Evolutionary conservation across 2,797 vertebrate genomes (phyloP).

Genomic region (Eulemur coronatus): DNA sequence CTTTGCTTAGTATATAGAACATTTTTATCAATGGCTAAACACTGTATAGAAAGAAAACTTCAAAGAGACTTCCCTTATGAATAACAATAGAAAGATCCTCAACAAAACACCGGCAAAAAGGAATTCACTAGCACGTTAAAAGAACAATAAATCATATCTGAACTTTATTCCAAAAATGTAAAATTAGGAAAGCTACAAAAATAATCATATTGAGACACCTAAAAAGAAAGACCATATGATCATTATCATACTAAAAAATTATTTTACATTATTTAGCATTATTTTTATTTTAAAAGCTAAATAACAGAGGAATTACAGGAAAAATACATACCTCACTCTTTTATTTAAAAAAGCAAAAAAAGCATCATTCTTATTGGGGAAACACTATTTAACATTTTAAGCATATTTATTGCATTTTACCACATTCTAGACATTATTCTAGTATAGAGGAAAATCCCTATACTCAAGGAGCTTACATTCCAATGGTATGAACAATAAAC

Average conservation of each 20-base stretch:
- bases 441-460: background rate
- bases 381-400: background rate
- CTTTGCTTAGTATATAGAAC: background rate
- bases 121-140: background rate
- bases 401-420: background rate
- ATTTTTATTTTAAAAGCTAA: slow-evolving; percentile 1
- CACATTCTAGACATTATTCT: background rate
- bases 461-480: background rate
- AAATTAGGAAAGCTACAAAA: slow-evolving; percentile 13
- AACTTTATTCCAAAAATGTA: background rate
- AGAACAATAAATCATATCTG: background rate
- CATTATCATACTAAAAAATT: background rate
- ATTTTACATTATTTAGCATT: background rate
- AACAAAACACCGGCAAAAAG: background rate
- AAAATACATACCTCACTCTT: background rate
- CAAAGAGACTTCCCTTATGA: background rate
- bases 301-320: background rate
- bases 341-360: background rate
- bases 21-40: background rate
- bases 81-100: background rate
- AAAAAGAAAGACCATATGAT: background rate
- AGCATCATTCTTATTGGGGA: background rate
- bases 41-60: background rate
- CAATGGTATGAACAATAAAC: background rate
- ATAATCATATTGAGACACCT: slow-evolving; percentile 12